Evolutionary conservation across 2,797 vertebrate genomes (phyloP), one percentile per base, ranked within the genome.

Genomic region (Hippocampus kuda): DNA sequence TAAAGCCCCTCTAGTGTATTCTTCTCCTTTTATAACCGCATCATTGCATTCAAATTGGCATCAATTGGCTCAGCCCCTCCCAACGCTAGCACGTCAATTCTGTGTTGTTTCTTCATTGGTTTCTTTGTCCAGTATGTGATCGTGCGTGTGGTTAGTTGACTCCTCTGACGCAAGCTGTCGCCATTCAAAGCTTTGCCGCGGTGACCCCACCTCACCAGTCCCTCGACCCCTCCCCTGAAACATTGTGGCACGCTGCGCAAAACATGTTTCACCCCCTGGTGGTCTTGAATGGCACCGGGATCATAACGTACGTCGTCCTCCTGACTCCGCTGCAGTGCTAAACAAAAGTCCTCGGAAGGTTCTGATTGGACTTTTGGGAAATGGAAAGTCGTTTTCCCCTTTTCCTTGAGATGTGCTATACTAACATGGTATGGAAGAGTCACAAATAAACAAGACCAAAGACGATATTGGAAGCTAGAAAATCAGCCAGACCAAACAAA

Each of bases 81-180:
- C 79, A 85, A 86, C 86, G 75, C 81, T 84, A 75, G 81, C 83
- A 85, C 81, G 86, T 83, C 82, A 87, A 87, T 81, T 91, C 86
- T 91, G 79, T 91, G 88, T 89, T 90, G 88, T 91, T 89, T 89
- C 85, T 90, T 82, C 89, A 91, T 92, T 84, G 84, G 80, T 89
- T 91, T 91, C 80, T 91, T 91, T 90, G 89, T 91, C 85, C 85
- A 89, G 82, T 91, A 86, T 91, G 88, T 91, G 88, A 89, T 90
- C 74, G 89, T 91, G 90, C 83, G 88, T 91, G 88, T 91, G 89
- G 86, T 90, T 87, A 89, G 85, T 91, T 88, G 88, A 90, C 87
- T 89, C 87, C 85, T 85, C 85, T 90, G 87, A 88, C 89, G 85
- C 89, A 87, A 90, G 87, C 87, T 86, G 87, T 89, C 88, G 89